Conservation (phyloP, 2,888 invertebrate species). For the Dysmachus trigonus region DNA sequence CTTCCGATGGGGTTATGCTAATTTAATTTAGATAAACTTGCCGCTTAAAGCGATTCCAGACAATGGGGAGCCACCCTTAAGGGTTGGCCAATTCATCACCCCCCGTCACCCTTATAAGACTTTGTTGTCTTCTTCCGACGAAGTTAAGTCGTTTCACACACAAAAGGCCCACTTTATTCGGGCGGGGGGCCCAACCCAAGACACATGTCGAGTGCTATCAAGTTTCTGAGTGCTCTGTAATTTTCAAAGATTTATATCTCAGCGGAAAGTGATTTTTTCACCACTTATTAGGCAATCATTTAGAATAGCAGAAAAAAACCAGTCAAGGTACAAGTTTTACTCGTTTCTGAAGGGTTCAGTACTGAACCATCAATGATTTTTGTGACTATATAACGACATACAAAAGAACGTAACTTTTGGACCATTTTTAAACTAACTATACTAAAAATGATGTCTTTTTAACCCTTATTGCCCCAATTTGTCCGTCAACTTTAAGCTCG, state of each 20-base stretch:
- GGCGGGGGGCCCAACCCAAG: neutral
- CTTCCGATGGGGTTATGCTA: neutral
- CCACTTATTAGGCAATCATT: neutral
- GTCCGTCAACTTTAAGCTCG: no score
- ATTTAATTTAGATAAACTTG: neutral
- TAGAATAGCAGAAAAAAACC: no score
- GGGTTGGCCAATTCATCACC: neutral
- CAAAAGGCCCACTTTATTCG: neutral
- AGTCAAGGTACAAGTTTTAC: no score
- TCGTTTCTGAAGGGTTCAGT: no score
- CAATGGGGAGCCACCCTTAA: neutral
- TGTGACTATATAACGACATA: no score
- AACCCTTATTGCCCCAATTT: no score
- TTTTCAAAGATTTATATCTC: neutral
- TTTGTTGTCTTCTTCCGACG: neutral
- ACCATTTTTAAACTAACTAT: no score
- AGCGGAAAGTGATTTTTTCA: neutral
- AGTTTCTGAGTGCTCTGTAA: neutral
- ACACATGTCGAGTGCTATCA: neutral
- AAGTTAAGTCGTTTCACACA: neutral
- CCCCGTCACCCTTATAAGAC: neutral
- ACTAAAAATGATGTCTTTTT: no score
- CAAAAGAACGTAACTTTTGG: no score
- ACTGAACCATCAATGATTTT: no score
- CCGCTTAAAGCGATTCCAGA: neutral